phyloP scores from a whole-genome alignment of 1,140 invertebrate species.

The Paraescarpia echinospica region DNA sequence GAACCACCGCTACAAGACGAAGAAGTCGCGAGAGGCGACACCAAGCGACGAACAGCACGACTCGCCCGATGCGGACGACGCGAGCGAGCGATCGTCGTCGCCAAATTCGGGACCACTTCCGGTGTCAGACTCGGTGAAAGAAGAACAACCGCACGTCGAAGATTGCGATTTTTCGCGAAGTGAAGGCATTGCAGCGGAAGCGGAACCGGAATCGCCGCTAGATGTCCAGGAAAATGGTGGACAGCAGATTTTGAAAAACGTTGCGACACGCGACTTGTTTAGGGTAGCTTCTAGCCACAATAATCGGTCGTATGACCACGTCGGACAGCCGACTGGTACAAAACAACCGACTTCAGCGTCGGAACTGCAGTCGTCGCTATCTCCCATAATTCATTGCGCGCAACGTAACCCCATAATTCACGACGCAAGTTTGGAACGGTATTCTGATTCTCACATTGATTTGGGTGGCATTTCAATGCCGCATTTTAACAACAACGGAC shows the following conservation, averaged over 20 bases:
- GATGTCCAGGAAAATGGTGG: neutral
- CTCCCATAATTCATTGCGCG: neutral
- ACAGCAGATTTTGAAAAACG: neutral
- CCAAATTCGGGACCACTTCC: neutral
- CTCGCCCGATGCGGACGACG: neutral
- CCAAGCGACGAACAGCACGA: neutral
- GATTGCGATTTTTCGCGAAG: neutral
- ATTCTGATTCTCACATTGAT: neutral
- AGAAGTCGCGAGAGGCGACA: conserved; percentile 20
- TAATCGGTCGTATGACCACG: neutral
- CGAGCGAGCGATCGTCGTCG: neutral
- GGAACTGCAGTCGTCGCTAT: neutral
- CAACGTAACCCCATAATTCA: neutral
- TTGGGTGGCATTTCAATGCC: neutral
- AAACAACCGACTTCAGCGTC: neutral
- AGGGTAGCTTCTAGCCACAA: neutral
- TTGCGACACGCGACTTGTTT: neutral
- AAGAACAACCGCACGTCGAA: neutral
- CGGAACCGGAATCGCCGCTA: neutral
- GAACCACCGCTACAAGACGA: conserved; percentile 33
- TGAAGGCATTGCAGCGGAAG: neutral
- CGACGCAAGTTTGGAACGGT: neutral
- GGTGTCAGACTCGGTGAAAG: neutral
- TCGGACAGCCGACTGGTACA: neutral
- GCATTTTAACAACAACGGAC: neutral